Evolutionary conservation across 2,888 invertebrate genomes (phyloP).

Genomic region (Himalopsyche kuldschensis): DNA sequence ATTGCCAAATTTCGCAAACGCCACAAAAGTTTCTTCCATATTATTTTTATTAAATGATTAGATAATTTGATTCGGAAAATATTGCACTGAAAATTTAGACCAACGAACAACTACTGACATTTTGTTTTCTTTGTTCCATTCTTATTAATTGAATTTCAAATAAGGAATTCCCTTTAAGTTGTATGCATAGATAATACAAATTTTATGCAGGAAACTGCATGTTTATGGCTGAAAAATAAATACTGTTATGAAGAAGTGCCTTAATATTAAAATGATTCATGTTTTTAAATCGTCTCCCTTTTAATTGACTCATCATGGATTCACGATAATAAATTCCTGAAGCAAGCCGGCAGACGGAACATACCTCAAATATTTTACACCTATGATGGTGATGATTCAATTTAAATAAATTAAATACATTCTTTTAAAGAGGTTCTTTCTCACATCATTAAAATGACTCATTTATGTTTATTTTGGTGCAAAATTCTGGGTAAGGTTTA

Average conservation of each 20-base stretch:
- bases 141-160: too few relatives aligned
- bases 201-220: too few relatives aligned
- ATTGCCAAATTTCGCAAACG: conserved; percentile 71
- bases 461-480: too few relatives aligned
- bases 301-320: neutral
- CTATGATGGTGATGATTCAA: neutral
- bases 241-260: neutral
- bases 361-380: neutral
- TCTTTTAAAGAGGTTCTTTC: too few relatives aligned
- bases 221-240: neutral
- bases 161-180: too few relatives aligned
- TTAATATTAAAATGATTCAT: neutral
- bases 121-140: neutral
- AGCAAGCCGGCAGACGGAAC: neutral
- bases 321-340: neutral
- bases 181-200: too few relatives aligned
- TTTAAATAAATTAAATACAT: neutral
- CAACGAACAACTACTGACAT: neutral
- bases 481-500: too few relatives aligned
- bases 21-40: conserved; percentile 55
- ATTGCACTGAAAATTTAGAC: neutral
- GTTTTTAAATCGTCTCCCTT: neutral
- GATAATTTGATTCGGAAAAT: neutral
- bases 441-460: too few relatives aligned
- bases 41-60: neutral